A percentile compares a stretch with the other conserved stretches of the same genome.
Conservation (phyloP, 1,140 invertebrate genomes). For the Papilio machaon region DNA sequence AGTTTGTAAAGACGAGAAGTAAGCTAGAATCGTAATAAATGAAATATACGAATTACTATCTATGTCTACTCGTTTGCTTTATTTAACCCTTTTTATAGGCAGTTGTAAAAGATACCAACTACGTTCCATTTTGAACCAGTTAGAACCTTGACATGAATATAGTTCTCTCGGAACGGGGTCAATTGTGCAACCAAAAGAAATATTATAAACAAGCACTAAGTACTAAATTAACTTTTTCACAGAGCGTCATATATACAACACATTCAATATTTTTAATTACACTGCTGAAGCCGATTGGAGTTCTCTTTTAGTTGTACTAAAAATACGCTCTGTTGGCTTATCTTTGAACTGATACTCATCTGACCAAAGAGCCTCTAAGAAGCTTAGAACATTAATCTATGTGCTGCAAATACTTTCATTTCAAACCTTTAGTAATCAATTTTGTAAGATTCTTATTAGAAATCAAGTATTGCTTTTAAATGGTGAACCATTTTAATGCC, state of each 20-base stretch:
- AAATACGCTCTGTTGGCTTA: background rate
- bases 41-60: background rate
- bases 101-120: slow-evolving; percentile 5
- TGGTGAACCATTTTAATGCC: no score
- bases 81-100: slow-evolving; percentile 4
- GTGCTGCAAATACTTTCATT: no score
- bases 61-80: background rate
- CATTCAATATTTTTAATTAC: background rate
- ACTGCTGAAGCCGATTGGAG: background rate
- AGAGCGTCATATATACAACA: background rate
- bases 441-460: no score
- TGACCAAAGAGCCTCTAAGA: no score
- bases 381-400: no score
- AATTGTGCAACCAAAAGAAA: slow-evolving; percentile 17
- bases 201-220: background rate
- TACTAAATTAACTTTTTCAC: background rate
- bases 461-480: no score
- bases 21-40: background rate
- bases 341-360: no score
- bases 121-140: background rate
- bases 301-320: background rate
- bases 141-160: slow-evolving; percentile 19
- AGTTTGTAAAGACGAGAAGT: background rate
- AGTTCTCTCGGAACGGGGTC: background rate
- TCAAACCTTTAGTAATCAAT: no score